Conservation (phyloP, 2,888 invertebrate species). For the Orgyia antiqua region DNA sequence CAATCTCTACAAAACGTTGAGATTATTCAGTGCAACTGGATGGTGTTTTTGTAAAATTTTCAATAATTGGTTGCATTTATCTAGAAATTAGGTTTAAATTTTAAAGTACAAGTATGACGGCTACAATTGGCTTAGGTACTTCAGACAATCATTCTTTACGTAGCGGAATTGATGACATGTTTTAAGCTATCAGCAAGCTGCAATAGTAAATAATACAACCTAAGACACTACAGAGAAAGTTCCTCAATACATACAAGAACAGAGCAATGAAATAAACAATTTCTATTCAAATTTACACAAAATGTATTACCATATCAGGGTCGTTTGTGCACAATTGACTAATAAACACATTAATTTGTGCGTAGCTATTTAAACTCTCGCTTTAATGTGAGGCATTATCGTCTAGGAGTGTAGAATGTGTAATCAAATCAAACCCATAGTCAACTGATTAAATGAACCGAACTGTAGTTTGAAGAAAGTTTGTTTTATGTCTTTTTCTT, state of each 20-base stretch:
- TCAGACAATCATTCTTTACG: too few species aligned
- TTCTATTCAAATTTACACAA: conserved; percentile 12
- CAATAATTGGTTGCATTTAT: too few species aligned
- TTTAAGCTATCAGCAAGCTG: too few species aligned
- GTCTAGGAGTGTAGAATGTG: conserved; percentile 33
- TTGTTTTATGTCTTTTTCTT: too few species aligned
- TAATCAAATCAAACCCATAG: conserved; percentile 52
- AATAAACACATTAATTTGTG: conserved; percentile 12
- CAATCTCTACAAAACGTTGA: too few species aligned
- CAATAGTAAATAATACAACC: too few species aligned
- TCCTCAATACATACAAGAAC: not conserved
- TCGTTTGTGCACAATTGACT: conserved; percentile 7
- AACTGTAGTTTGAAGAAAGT: conserved; percentile 63
- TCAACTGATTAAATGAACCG: conserved; percentile 57
- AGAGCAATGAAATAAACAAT: not conserved
- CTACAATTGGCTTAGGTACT: too few species aligned
- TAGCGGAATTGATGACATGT: too few species aligned
- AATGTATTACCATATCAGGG: conserved; percentile 8
- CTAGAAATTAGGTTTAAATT: too few species aligned
- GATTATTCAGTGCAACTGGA: too few species aligned
- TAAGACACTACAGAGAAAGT: conserved; percentile 3
- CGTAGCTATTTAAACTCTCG: conserved; percentile 35
- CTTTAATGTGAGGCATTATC: conserved; percentile 44
- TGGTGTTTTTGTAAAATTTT: too few species aligned
- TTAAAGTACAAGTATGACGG: too few species aligned